Base-by-base conservation (phyloP, 2,797 vertebrate species). In the Sphenopsis melanotis region DNA sequence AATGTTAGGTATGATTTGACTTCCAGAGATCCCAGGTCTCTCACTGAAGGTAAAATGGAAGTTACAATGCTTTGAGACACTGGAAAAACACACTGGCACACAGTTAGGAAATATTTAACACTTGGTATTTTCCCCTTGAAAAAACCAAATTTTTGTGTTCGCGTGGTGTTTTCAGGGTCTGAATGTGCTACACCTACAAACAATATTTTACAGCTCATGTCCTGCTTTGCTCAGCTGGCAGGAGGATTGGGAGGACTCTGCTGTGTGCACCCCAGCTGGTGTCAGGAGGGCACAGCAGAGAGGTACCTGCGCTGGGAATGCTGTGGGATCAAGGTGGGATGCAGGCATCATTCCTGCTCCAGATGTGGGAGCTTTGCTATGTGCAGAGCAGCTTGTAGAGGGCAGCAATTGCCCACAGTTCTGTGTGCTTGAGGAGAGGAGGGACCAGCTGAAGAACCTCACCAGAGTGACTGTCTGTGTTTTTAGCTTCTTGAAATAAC, bases 381-480 rank as follows among this genome's bases (percentile, higher is more conserved):
- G 89, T 90, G 90, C 91, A 90, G 16, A 70, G 19, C 79, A 75
- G 68, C 97, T 97, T 95, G 89, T 96, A 98, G 98, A 96, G 98
- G 98, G 98, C 98, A 98, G 98, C 96, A 98, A 47, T 85, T 44
- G 82, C 95, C 78, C 52, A 63, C 61, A 15, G 29, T 95, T 97
- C 26, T 37, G 11, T 68, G 66, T 90, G 87, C 83, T 49, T 30
- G 49, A 22, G 26, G 30, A 81, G 64, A 64, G 90, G n/a, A 87
- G 57, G 82, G 32, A 89, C 47, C 65, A 57, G 65, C 46, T 81
- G 44, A 65, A 61, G 70, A 84, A 76, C 82, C 85, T 79, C 49
- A 50, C 41, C 11, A 15, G 24, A 69, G 39, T 22, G 32, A 22
- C 66, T 72, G 81, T 2, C 65, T 88, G 75, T 81, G 65, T 82